A percentile compares a stretch with the other conserved stretches of the same genome.
Evolutionary conservation across 2,797 vertebrate species (phyloP).

Genomic region (Chaetophractus vellerosus): DNA sequence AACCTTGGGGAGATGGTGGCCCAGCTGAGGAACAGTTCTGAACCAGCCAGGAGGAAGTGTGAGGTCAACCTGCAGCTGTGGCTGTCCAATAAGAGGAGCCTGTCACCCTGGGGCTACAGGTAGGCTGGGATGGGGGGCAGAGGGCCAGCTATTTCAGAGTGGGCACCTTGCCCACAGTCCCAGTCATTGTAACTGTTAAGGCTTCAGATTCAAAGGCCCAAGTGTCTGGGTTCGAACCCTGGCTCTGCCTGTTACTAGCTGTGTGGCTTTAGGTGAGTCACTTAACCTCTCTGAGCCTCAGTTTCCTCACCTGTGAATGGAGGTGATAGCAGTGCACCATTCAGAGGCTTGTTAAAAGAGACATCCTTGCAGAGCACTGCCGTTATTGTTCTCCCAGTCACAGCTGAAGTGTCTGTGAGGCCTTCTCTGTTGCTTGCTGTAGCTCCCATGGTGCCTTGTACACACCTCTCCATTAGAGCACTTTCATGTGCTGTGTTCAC

Average conservation of each 20-base stretch:
- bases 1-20: constrained; percentile 93
- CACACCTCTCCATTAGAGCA: neutral
- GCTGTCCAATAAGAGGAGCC: constrained; percentile 93
- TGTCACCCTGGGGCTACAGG: constrained; percentile 95
- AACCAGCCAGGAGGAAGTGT: constrained; percentile 90
- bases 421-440: neutral
- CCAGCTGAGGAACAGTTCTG: constrained; percentile 92
- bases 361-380: neutral
- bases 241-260: neutral
- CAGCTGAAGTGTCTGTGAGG: neutral
- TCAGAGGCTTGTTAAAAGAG: neutral
- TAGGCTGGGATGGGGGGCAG: constrained; percentile 77
- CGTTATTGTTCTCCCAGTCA: neutral
- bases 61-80: constrained; percentile 93
- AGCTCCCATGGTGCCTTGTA: accelerated
- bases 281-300: constrained; percentile 20
- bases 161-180: accelerated
- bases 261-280: neutral
- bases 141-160: accelerated
- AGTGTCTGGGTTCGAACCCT: neutral
- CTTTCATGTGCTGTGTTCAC: accelerated
- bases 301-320: neutral
- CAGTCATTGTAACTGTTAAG: neutral
- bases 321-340: neutral
- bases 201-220: neutral